phyloP scores from a whole-genome alignment of 2,888 invertebrate species.

The Catocala fraxini region DNA sequence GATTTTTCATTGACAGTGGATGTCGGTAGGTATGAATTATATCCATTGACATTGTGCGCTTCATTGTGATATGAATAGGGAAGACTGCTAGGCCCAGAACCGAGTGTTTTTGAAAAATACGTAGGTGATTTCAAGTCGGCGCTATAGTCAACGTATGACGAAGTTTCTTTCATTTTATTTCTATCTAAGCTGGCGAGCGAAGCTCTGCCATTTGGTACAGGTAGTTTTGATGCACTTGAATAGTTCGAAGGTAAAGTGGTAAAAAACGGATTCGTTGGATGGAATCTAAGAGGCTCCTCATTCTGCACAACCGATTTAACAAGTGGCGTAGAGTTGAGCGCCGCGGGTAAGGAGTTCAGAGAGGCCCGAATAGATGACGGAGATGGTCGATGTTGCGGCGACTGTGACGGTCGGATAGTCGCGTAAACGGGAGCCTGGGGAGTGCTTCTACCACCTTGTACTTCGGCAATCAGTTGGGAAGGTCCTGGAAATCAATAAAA shows the following conservation, averaged over 20 bases:
- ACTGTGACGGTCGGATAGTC: slow-evolving; percentile 74
- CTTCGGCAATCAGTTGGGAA: slow-evolving; percentile 77
- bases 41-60: slow-evolving; percentile 60
- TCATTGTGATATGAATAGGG: slow-evolving; percentile 61
- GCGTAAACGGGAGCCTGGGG: slow-evolving; percentile 83
- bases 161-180: slow-evolving; percentile 68
- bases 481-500: slow-evolving; percentile 73
- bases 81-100: slow-evolving; percentile 67
- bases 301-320: slow-evolving; percentile 68
- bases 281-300: slow-evolving; percentile 75
- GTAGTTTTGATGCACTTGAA: slow-evolving; percentile 79
- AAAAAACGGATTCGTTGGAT: slow-evolving; percentile 84
- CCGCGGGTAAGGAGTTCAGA: slow-evolving; percentile 69
- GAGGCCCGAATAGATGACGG: slow-evolving; percentile 67
- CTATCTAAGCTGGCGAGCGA: slow-evolving; percentile 75
- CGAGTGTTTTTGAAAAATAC: slow-evolving; percentile 61
- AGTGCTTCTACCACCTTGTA: slow-evolving; percentile 67
- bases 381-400: slow-evolving; percentile 64
- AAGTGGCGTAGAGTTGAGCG: slow-evolving; percentile 71
- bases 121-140: slow-evolving; percentile 70
- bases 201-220: slow-evolving; percentile 75
- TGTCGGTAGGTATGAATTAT: slow-evolving; percentile 50
- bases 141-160: slow-evolving; percentile 58
- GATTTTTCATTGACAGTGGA: slow-evolving; percentile 55
- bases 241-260: slow-evolving; percentile 80